Evolutionary conservation across 2,113 vertebrate genomes (phyloP), one percentile per base, ranked within the genome.

Genomic region (Bubo bubo): DNA sequence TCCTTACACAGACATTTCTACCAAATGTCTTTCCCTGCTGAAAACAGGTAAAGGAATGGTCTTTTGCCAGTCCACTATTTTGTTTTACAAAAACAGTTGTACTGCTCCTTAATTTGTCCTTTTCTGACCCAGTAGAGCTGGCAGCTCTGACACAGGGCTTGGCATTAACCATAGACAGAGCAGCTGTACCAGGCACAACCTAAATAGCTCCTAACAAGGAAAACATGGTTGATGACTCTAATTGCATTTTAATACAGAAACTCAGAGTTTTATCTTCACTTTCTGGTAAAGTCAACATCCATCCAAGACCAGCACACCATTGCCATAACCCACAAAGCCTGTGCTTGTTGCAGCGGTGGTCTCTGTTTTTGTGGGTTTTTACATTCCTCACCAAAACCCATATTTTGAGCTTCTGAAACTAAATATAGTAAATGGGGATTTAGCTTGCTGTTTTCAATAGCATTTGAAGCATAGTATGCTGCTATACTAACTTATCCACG

Each of bases 121-220:
- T 90, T 95, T 95, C 79, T 92, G 90, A 88, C 90, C 75, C 86
- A 58, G 24, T 2, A 75, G 74, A 91, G 4, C 75, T 86, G 60
- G 72, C 93, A 95, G 45, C 21, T 73, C 63, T 91, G 49, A 80
- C 28, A 80, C 10, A 34, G 10, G 14, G 23, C 67, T 91, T 95
- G 95, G 79, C 86, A 94, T 37, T 50, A 56, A 15, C 15, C 75
- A 56, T 32, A 93, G 70, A 91, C 39, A 87, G 64, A 95, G 80
- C 94, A 96, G 83, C 76, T 96, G 82, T 58, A 90, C 71, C 49
- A 96, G 50, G 67, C 71, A 86, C 60, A 88, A 58, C 4, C 43
- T 81, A 83, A 97, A 96, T 56, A 62, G n/a, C 26, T 84, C n/a
- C 75, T 88, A 94, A 92, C 67, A 91, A 86, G 82, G 41, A 92